phyloP scores from a whole-genome alignment of 2,113 vertebrate species.

The Serilophus lunatus region DNA sequence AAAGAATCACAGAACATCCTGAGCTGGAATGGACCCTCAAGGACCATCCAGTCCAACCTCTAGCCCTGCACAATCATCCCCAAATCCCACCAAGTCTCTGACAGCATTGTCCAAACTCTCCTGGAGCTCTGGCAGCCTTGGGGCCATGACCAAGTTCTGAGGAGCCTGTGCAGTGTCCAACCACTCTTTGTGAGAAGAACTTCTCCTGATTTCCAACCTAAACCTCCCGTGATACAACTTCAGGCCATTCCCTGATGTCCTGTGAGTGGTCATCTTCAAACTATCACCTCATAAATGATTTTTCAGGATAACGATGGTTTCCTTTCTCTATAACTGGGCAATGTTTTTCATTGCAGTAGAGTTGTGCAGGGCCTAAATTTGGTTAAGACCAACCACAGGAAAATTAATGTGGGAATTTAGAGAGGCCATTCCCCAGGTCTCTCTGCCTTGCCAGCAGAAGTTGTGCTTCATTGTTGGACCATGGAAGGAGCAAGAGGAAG shows the following conservation, averaged over 20 bases:
- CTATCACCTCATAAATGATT: not conserved
- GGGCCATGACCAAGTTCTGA: not conserved
- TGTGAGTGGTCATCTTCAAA: not conserved
- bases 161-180: not conserved
- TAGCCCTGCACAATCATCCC: not conserved
- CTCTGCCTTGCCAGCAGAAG: accelerated
- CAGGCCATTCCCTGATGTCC: accelerated
- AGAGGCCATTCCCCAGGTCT: not conserved
- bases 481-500: not conserved
- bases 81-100: not conserved
- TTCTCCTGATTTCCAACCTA: accelerated
- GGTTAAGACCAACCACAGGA: not conserved
- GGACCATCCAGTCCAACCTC: too few relatives aligned
- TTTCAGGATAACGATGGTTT: not conserved
- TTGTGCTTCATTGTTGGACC: not conserved
- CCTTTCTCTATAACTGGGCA: not conserved
- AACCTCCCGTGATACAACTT: not conserved
- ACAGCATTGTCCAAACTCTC: accelerated
- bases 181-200: not conserved
- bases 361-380: not conserved
- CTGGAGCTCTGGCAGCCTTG: not conserved
- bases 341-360: accelerated
- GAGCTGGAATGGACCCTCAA: too few relatives aligned
- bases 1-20: not conserved
- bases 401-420: not conserved